Percentiles rank a stretch among this genome's conserved stretches.
Conservation (phyloP, 2,888 invertebrate genomes). For the Oscheius sp. region DNA sequence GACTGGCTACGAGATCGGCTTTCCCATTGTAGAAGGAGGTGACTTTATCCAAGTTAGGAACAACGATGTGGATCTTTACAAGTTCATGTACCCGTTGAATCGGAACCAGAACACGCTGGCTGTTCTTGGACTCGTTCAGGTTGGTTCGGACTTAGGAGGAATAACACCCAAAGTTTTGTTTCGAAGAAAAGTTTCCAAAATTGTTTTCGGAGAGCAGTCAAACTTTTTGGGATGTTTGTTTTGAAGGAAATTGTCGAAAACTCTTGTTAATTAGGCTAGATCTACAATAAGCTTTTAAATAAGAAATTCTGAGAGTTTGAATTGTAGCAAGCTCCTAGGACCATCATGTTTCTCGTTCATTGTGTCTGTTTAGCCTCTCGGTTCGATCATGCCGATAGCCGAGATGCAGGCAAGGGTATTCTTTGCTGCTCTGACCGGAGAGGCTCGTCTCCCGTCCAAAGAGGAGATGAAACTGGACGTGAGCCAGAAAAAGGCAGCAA, state of each 20-base stretch:
- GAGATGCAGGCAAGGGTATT: constrained; percentile 75
- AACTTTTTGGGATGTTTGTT: not conserved
- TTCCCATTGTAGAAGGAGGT: constrained; percentile 46
- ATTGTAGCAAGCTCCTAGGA: too few species aligned
- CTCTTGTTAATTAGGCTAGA: not conserved
- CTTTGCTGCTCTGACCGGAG: constrained; percentile 70
- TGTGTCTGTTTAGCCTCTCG: constrained; percentile 75
- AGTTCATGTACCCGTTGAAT: constrained; percentile 75
- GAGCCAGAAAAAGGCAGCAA: constrained; percentile 59
- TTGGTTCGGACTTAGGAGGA: not conserved
- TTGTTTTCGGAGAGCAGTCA: too few species aligned
- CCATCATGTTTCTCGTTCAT: too few species aligned
- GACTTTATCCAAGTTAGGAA: constrained; percentile 50
- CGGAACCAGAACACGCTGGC: constrained; percentile 73
- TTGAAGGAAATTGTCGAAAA: too few species aligned
- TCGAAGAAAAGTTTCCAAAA: too few species aligned
- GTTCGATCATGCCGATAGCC: constrained; percentile 75
- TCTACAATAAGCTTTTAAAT: not conserved
- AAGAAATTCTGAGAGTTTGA: too few species aligned
- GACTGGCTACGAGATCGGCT: constrained; percentile 59
- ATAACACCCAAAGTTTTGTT: too few species aligned
- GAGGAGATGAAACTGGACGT: constrained; percentile 74
- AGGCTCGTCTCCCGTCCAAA: constrained; percentile 66
- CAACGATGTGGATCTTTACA: constrained; percentile 73
- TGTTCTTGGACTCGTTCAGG: constrained; percentile 74